A percentile compares a stretch with the other conserved stretches of the same genome.
These are phyloP conservation scores for Petrosia ficiformis DNA, from an alignment of 37 sponge, comb jelly and placozoan species.

Conservation along the genomic window DNA sequence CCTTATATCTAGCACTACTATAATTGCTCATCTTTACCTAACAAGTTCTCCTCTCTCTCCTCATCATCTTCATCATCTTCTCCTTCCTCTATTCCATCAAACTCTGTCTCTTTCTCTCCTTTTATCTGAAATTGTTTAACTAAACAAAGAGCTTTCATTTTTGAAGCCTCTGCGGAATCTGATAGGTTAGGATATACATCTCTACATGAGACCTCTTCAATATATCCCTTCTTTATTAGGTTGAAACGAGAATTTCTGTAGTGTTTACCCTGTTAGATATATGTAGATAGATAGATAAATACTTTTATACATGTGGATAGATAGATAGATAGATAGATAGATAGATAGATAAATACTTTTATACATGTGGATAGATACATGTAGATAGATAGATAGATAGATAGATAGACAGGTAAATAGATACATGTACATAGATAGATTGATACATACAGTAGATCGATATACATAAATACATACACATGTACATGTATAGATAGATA, in stretches of 20 bases:
- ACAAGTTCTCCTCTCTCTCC: slow-evolving; percentile 9
- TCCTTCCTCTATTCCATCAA: slow-evolving; percentile 32
- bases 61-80: slow-evolving; percentile 7
- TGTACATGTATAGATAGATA: no score
- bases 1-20: background rate
- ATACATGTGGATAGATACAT: slow-evolving; percentile 44
- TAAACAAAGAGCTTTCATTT: background rate
- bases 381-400: no score
- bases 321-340: no score
- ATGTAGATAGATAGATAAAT: slow-evolving; percentile 46
- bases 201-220: background rate
- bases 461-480: no score
- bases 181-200: background rate
- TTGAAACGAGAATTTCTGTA: background rate
- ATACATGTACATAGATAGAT: no score
- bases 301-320: slow-evolving; percentile 38
- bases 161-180: slow-evolving; percentile 7
- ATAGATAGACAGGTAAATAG: no score
- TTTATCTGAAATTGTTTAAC: slow-evolving; percentile 9
- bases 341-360: no score
- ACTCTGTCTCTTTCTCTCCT: slow-evolving; percentile 11
- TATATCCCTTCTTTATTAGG: background rate
- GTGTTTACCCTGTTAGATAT: slow-evolving; percentile 19
- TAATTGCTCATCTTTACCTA: background rate
- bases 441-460: no score